These are phyloP conservation scores for Acinonyx jubatus DNA, from an alignment of 2,113 vertebrate species.

Conservation along the genomic window DNA sequence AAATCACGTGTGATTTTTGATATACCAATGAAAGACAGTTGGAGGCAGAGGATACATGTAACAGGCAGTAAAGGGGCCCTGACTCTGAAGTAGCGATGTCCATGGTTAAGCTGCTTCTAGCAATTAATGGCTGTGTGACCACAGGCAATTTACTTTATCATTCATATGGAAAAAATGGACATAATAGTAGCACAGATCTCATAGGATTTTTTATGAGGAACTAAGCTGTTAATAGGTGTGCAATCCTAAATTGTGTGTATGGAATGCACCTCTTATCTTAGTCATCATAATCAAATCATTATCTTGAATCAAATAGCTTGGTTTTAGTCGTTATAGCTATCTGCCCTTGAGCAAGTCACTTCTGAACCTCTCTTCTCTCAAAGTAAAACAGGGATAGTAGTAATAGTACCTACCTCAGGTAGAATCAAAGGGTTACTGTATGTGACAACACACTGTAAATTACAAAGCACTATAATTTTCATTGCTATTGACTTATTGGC, in stretches of 20 bases:
- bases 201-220: neutral
- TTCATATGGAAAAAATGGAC: neutral
- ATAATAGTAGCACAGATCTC: neutral
- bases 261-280: neutral
- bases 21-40: neutral
- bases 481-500: neutral
- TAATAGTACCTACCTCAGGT: neutral
- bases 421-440: neutral
- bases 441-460: neutral
- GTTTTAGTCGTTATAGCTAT: neutral
- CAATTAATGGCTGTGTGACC: neutral
- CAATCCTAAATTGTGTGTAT: neutral
- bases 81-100: neutral
- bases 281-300: neutral
- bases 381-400: neutral
- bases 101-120: neutral
- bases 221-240: neutral
- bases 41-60: neutral
- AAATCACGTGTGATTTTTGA: neutral
- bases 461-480: neutral
- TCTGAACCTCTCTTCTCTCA: neutral
- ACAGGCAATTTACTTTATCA: neutral
- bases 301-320: neutral
- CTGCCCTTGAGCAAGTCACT: neutral
- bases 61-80: neutral